These are phyloP conservation scores for Hymenochirus boettgeri DNA, from an alignment of 2,113 vertebrate genomes.

Conservation along the genomic window DNA sequence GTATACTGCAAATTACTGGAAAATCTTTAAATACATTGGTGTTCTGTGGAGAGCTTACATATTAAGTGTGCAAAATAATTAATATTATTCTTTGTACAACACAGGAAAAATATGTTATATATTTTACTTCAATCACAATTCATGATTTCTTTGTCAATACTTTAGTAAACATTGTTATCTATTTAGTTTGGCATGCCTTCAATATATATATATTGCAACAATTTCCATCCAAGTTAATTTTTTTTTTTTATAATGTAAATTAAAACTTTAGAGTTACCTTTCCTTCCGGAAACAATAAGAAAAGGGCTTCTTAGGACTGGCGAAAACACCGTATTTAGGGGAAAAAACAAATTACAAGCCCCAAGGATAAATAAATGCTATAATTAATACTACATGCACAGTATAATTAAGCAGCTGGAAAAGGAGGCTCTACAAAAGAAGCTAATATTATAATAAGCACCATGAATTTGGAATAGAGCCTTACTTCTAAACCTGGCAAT, in stretches of 20 bases:
- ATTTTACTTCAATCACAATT: neutral
- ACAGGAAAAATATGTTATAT: neutral
- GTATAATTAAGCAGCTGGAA: slow-evolving; percentile 42
- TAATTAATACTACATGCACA: slow-evolving; percentile 34
- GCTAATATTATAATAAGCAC: slow-evolving; percentile 42
- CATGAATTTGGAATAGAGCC: slow-evolving; percentile 25
- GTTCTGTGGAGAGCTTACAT: too few species aligned
- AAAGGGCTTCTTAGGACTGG: slow-evolving; percentile 4
- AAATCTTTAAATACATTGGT: too few species aligned
- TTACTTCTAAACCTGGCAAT: slow-evolving; percentile 25
- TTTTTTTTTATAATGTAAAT: slow-evolving; percentile 1
- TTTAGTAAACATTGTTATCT: neutral
- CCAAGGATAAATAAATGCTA: slow-evolving; percentile 35
- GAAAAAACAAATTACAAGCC: slow-evolving; percentile 31
- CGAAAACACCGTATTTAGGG: slow-evolving; percentile 8
- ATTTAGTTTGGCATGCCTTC: too few species aligned
- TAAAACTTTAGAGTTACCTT: neutral
- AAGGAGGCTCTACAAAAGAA: slow-evolving; percentile 24
- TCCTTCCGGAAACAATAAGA: neutral
- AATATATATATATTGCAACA: neutral
- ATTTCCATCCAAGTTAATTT: neutral
- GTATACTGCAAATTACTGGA: too few species aligned
- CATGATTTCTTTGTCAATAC: neutral
- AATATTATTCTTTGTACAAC: too few species aligned
- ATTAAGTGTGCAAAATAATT: too few species aligned